Conservation (phyloP, 2,797 vertebrate species). For the Trachops cirrhosus region DNA sequence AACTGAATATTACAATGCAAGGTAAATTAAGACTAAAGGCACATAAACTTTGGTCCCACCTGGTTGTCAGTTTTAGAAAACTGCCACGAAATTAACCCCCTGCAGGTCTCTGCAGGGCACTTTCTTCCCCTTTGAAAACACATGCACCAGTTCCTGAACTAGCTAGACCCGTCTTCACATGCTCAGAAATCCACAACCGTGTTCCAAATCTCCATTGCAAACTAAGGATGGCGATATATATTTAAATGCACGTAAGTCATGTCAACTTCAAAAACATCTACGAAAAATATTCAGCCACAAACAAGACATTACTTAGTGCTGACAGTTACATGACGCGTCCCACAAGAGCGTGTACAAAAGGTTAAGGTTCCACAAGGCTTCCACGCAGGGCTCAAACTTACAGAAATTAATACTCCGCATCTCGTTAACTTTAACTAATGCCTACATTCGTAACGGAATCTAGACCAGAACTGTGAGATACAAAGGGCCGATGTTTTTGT, state of each 20-base stretch:
- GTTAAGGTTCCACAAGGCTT: conserved; percentile 86
- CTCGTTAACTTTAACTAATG: conserved; percentile 84
- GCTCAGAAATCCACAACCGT: conserved; percentile 93
- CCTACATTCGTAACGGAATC: conserved; percentile 86
- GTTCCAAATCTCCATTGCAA: conserved; percentile 89
- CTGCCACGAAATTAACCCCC: conserved; percentile 89
- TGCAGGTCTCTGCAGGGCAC: conserved; percentile 87
- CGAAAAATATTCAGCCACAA: conserved; percentile 90
- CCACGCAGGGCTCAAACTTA: conserved; percentile 83
- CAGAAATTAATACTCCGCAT: conserved; percentile 84
- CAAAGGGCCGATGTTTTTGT: conserved; percentile 80
- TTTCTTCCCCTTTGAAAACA: conserved; percentile 87
- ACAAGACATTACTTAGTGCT: conserved; percentile 90
- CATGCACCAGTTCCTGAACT: conserved; percentile 92
- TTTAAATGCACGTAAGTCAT: conserved; percentile 90
- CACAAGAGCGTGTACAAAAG: conserved; percentile 88
- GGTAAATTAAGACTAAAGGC: conserved; percentile 97
- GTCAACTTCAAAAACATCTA: conserved; percentile 91
- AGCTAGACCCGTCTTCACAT: conserved; percentile 91
- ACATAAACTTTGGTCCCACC: conserved; percentile 99
- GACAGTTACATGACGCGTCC: conserved; percentile 87
- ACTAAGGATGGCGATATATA: conserved; percentile 89
- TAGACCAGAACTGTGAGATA: conserved; percentile 85
- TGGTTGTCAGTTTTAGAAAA: conserved; percentile 92
- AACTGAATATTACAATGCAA: conserved; percentile 93